A percentile compares a stretch with the other conserved stretches of the same genome.
These are phyloP conservation scores for Apamea sordens DNA, from an alignment of 2,888 invertebrate species.

Conservation along the genomic window DNA sequence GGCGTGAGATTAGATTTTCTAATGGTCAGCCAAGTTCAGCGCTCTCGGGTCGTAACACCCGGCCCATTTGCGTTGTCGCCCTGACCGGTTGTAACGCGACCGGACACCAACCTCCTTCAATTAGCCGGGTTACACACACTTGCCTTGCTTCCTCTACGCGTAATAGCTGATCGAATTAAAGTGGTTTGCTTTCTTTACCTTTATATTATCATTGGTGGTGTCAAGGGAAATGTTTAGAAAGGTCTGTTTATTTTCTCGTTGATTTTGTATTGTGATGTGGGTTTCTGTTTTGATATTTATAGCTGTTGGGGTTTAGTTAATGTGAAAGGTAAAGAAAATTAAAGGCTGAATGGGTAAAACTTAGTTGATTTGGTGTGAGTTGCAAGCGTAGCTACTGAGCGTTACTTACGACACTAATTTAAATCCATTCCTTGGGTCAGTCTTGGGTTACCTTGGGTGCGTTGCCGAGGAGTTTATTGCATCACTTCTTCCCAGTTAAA, in stretches of 20 bases:
- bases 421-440: background rate
- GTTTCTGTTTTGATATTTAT: conserved; percentile 15
- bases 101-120: conserved; percentile 24
- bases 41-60: conserved; percentile 73
- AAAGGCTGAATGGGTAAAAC: background rate
- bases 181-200: conserved; percentile 66
- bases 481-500: background rate
- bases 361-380: background rate
- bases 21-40: conserved; percentile 78
- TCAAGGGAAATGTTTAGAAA: conserved; percentile 61
- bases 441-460: background rate
- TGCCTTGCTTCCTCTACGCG: conserved; percentile 62
- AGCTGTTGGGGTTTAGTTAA: background rate
- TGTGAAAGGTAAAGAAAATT: conserved; percentile 6
- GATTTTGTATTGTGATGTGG: conserved; percentile 34
- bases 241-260: conserved; percentile 53
- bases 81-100: conserved; percentile 37
- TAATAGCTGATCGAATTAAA: conserved; percentile 69
- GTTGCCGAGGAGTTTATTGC: background rate
- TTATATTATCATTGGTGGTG: conserved; percentile 63
- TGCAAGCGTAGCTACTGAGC: background rate
- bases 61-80: conserved; percentile 48
- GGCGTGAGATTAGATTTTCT: conserved; percentile 78
- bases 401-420: background rate
- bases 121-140: conserved; percentile 52